A percentile compares a stretch with the other conserved stretches of the same genome.
These are phyloP conservation scores for Pachliopta kotzebuea DNA, from an alignment of 2,888 invertebrate species.

Conservation along the genomic window DNA sequence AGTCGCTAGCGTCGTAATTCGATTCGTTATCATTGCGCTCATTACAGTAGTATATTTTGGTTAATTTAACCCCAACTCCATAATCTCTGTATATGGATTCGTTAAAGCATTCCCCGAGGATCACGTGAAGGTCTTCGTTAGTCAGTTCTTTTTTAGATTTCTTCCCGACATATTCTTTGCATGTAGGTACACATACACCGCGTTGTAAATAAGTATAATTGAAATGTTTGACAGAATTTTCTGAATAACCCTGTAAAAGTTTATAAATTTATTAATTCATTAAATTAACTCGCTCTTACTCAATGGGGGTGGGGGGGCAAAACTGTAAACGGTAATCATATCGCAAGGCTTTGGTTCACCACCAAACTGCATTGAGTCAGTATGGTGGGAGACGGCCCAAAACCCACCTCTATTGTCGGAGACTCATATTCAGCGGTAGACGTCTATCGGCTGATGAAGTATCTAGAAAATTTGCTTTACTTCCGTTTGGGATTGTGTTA, in stretches of 20 bases:
- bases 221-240: slow-evolving; percentile 12
- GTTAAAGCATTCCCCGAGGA: slow-evolving; percentile 54
- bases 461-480: too few species aligned
- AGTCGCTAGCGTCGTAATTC: too few species aligned
- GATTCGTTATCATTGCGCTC: not conserved
- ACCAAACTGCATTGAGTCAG: too few species aligned
- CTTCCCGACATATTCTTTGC: slow-evolving; percentile 4
- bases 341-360: too few species aligned
- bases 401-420: too few species aligned
- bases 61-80: slow-evolving; percentile 34
- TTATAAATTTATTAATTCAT: not conserved
- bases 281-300: too few species aligned
- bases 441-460: too few species aligned
- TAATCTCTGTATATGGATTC: slow-evolving; percentile 35
- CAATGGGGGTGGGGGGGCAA: too few species aligned
- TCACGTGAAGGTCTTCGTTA: slow-evolving; percentile 17
- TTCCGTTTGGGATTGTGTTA: too few species aligned
- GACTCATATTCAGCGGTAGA: too few species aligned
- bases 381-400: too few species aligned
- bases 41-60: slow-evolving; percentile 26
- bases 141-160: not conserved
- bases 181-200: slow-evolving; percentile 20
- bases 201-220: slow-evolving; percentile 22
- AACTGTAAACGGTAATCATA: too few species aligned
- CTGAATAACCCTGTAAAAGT: slow-evolving; percentile 21